Evolutionary conservation across 64 coral and sea anemone genomes (phyloP), one percentile per base, ranked within the genome.

Genomic region (Actinia equina): DNA sequence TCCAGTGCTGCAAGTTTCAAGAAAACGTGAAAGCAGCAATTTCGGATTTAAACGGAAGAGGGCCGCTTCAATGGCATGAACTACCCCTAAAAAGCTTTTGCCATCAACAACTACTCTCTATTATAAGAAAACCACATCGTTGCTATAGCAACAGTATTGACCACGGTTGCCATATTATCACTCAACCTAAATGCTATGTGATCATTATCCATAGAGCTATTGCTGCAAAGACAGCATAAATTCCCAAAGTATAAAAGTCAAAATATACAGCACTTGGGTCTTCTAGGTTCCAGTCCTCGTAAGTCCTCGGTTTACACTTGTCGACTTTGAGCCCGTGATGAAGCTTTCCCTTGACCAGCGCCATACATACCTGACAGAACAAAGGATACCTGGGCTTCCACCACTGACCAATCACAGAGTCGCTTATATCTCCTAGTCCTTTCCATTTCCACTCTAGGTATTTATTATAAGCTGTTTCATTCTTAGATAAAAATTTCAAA

Each of bases 391-490:
- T 84, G 1, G 94, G 94, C n/a, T 74, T 88, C 94, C 94, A 96
- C 94, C 94, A 96, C 11, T 88, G 88, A 2, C 94, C 94, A 22
- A 96, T 96, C 37, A 87, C 88, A 59, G 91, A 90, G 41, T 90
- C 85, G 15, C 80, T 89, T 65, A 96, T 96, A 14, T 96, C 88
- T 18, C 92, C 92, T 8, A 94, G 52, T 3, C 95, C 95, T 19
- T 90, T 94, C 87, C 87, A 90, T 70, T 98, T 98, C 95, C 95
- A 98, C 67, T 92, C 92, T 88, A 98, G 84, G 59, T 98, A 98
- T 87, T 92, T 94, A 58, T 83, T 98, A 77, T 92, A 98, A 26
- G 92, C 92, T 70, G 89, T 92, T 71, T 98, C 93, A 62, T 98
- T 94, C 7, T 80, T 94, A 41, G 82, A 83, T 5, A 98, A 88